These are phyloP conservation scores for Oreochromis tanganicae DNA, from an alignment of 2,113 vertebrate species.

Conservation along the genomic window DNA sequence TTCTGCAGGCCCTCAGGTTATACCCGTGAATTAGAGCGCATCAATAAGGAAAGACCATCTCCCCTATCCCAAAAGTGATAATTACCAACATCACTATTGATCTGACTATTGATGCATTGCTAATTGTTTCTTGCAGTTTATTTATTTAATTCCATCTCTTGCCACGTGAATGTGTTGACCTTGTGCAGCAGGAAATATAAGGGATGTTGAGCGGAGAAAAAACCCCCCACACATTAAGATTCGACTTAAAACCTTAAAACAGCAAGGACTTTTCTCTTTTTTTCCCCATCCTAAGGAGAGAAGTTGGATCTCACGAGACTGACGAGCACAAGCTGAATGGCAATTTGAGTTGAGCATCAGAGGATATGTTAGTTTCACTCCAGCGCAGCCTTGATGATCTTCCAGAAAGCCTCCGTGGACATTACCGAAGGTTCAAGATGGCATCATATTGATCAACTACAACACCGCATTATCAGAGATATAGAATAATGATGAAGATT, in stretches of 20 bases:
- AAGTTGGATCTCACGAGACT: constrained; percentile 14
- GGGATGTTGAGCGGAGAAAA: constrained; percentile 17
- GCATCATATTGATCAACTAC: constrained; percentile 55
- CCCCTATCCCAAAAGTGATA: constrained; percentile 76
- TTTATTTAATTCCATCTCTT: constrained; percentile 68
- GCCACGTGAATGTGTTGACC: constrained; percentile 63
- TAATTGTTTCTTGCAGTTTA: constrained; percentile 75
- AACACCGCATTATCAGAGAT: constrained; percentile 48
- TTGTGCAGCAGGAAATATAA: constrained; percentile 55
- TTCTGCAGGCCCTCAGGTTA: constrained; percentile 60
- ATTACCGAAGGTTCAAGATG: constrained; percentile 29
- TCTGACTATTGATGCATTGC: constrained; percentile 72
- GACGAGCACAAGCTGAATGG: constrained; percentile 36
- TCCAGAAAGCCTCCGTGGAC: constrained; percentile 44
- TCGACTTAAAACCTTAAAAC: constrained; percentile 41
- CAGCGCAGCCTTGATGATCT: constrained; percentile 54
- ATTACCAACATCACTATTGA: constrained; percentile 78
- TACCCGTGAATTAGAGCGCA: constrained; percentile 60
- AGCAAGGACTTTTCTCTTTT: constrained; percentile 26
- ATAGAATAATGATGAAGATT: constrained; percentile 66
- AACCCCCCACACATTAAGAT: constrained; percentile 38
- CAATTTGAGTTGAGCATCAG: constrained; percentile 22
- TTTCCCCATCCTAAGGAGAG: background rate
- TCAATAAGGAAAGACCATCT: constrained; percentile 71
- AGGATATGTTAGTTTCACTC: constrained; percentile 29